phyloP scores from a whole-genome alignment of 2,888 invertebrate species.

The Yponomeuta plumbellus region DNA sequence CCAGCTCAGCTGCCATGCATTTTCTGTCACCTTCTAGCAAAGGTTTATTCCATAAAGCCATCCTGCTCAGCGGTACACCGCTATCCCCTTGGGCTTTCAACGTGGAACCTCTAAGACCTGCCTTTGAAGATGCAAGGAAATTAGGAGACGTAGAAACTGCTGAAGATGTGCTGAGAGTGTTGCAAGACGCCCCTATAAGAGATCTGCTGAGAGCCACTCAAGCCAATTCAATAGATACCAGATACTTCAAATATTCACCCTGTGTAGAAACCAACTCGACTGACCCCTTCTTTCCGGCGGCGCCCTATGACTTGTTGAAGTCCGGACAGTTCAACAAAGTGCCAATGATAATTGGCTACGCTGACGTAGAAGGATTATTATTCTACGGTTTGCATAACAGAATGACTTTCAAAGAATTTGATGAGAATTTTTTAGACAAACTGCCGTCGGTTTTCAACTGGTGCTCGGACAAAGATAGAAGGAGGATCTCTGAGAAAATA shows the following conservation, averaged over 20 bases:
- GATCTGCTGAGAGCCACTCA: constrained; percentile 42
- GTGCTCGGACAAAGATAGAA: constrained; percentile 43
- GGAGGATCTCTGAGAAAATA: constrained; percentile 40
- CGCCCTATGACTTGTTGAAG: constrained; percentile 51
- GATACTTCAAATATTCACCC: constrained; percentile 59
- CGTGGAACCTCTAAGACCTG: constrained; percentile 38
- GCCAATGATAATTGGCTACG: constrained; percentile 53
- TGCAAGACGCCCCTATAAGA: constrained; percentile 36
- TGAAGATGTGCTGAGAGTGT: constrained; percentile 41
- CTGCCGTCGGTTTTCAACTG: constrained; percentile 57
- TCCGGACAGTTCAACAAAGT: constrained; percentile 55
- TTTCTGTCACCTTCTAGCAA: constrained; percentile 47
- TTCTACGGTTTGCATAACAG: constrained; percentile 52
- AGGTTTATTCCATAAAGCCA: constrained; percentile 60
- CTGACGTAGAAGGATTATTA: constrained; percentile 52
- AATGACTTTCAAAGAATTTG: constrained; percentile 41
- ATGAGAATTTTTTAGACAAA: constrained; percentile 46
- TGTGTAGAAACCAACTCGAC: constrained; percentile 49
- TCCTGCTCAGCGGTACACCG: constrained; percentile 56
- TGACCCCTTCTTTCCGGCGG: constrained; percentile 54
- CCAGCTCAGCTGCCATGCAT: constrained; percentile 55
- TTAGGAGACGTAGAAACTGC: constrained; percentile 34
- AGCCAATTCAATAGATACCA: constrained; percentile 48
- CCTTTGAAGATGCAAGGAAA: constrained; percentile 50
- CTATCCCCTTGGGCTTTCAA: constrained; percentile 62